phyloP scores from a whole-genome alignment of 2,888 invertebrate genomes.

The Leptopterna dolabrata region DNA sequence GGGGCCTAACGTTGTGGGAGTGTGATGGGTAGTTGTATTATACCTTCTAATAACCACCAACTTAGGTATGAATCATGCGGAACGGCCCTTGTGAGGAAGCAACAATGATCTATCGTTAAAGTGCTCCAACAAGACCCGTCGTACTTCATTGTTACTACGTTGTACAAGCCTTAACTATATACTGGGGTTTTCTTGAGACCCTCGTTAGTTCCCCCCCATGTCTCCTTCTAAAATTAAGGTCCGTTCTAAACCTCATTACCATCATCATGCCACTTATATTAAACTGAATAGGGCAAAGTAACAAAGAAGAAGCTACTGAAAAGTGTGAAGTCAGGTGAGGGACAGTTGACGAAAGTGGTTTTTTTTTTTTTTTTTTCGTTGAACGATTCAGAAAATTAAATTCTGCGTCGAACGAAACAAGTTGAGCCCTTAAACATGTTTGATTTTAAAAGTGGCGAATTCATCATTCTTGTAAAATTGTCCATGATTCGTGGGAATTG shows the following conservation, averaged over 20 bases:
- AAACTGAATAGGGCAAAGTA: neutral
- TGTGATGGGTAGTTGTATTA: neutral
- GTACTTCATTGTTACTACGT: constrained; percentile 1
- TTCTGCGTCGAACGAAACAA: no score
- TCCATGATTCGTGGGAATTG: no score
- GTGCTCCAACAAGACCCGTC: neutral
- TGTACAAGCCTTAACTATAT: neutral
- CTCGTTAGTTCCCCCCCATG: constrained; percentile 6
- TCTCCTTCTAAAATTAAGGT: neutral
- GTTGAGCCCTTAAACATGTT: no score
- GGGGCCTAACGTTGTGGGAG: neutral
- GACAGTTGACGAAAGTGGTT: no score
- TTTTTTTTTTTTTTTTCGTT: no score
- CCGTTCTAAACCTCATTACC: neutral
- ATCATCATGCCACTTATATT: neutral
- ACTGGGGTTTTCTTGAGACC: neutral
- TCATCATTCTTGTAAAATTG: no score
- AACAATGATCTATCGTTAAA: constrained; percentile 7
- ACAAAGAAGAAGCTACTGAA: no score
- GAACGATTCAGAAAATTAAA: no score
- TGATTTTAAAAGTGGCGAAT: no score
- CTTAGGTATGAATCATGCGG: constrained; percentile 11
- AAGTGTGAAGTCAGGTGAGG: no score
- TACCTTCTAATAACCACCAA: constrained; percentile 11
- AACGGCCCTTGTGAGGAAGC: constrained; percentile 1